Evolutionary conservation across 2,888 invertebrate species (phyloP).

Genomic region (Ischnus inquisitorius): DNA sequence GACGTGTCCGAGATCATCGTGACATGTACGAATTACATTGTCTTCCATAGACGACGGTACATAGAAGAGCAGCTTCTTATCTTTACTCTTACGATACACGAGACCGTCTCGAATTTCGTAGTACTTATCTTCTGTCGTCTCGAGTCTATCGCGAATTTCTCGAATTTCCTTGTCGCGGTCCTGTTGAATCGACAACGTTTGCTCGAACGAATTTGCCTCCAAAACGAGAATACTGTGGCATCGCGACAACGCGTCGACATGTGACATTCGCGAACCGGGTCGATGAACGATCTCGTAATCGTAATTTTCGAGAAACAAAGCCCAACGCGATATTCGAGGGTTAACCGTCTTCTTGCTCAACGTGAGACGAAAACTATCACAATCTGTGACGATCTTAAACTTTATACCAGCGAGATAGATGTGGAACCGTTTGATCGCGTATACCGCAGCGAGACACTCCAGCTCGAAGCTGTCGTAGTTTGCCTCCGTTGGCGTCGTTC

Average conservation of each 20-base stretch:
- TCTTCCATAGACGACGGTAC: constrained; percentile 63
- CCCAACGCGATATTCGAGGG: constrained; percentile 70
- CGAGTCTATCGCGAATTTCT: constrained; percentile 62
- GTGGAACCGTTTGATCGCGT: constrained; percentile 75
- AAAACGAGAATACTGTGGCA: constrained; percentile 60
- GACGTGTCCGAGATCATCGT: constrained; percentile 66
- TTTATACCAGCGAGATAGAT: constrained; percentile 73
- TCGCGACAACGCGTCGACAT: constrained; percentile 68
- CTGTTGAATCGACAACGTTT: constrained; percentile 65
- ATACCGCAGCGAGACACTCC: constrained; percentile 76
- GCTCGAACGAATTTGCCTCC: constrained; percentile 65
- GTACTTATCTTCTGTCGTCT: constrained; percentile 61
- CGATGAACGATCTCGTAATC: constrained; percentile 68
- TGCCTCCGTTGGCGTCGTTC: constrained; percentile 71
- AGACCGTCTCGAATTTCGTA: constrained; percentile 70
- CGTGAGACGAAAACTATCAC: constrained; percentile 72
- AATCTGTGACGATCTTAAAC: constrained; percentile 77
- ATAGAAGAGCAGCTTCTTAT: constrained; percentile 59
- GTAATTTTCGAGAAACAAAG: constrained; percentile 66
- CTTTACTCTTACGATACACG: constrained; percentile 67
- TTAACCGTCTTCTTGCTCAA: constrained; percentile 68
- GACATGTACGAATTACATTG: constrained; percentile 61
- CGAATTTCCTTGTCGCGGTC: constrained; percentile 58
- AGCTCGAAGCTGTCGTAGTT: constrained; percentile 77
- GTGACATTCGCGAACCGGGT: constrained; percentile 62